Conservation (phyloP, 2,888 invertebrate species). For the Melolontha melolontha region DNA sequence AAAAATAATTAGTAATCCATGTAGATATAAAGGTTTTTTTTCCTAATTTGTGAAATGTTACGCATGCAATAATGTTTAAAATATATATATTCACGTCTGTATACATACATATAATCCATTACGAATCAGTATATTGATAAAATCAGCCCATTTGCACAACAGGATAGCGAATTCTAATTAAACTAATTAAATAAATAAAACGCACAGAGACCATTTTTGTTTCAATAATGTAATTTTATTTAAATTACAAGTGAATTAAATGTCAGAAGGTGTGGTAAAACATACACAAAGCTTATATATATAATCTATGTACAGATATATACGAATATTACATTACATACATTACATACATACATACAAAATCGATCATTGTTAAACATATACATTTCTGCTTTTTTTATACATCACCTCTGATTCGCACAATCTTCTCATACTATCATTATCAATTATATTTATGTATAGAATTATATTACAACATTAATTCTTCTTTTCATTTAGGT, state of each 20-base stretch:
- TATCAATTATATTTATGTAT: slow-evolving; percentile 43
- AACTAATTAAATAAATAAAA: slow-evolving; percentile 41
- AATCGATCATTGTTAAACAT: slow-evolving; percentile 40
- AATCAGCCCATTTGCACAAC: slow-evolving; percentile 33
- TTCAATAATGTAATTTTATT: slow-evolving; percentile 50
- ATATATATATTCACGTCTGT: too few species aligned
- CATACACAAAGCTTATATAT: slow-evolving; percentile 60
- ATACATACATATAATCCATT: slow-evolving; percentile 1
- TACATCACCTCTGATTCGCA: background rate
- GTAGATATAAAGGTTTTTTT: too few species aligned
- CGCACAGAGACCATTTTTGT: slow-evolving; percentile 24
- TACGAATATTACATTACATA: slow-evolving; percentile 38
- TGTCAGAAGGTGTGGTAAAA: slow-evolving; percentile 59
- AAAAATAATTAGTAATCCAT: too few species aligned
- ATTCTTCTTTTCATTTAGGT: slow-evolving; percentile 23
- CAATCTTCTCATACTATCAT: background rate
- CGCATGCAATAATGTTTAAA: too few species aligned
- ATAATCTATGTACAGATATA: slow-evolving; percentile 41
- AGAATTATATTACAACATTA: slow-evolving; percentile 41
- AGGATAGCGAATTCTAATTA: slow-evolving; percentile 28
- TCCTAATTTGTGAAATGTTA: too few species aligned
- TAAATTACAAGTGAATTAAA: slow-evolving; percentile 56
- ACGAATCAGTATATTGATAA: slow-evolving; percentile 38
- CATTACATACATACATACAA: slow-evolving; percentile 50
- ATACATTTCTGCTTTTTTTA: slow-evolving; percentile 19